Evolutionary conservation across 2,888 invertebrate genomes (phyloP).

Genomic region (Colostygia pectinataria): DNA sequence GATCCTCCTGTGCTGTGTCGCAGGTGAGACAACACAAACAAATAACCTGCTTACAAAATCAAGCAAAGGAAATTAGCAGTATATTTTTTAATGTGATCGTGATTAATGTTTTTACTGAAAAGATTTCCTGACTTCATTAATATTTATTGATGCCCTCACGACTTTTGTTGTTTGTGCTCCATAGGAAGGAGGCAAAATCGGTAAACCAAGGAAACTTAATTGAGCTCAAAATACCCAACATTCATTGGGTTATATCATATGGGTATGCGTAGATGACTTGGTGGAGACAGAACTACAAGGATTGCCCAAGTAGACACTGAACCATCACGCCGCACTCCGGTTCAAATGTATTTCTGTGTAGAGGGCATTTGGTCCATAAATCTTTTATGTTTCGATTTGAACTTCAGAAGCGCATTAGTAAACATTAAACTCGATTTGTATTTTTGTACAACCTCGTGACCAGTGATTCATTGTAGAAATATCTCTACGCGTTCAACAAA

Average conservation of each 20-base stretch:
- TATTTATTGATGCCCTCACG: too few relatives aligned
- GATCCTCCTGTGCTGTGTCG: slow-evolving; percentile 58
- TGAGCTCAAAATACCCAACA: too few relatives aligned
- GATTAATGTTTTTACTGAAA: slow-evolving; percentile 4
- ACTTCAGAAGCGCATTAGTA: background rate
- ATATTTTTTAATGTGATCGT: slow-evolving; percentile 18
- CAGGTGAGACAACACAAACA: slow-evolving; percentile 46
- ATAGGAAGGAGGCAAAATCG: too few relatives aligned
- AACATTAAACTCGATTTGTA: background rate
- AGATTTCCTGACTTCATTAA: slow-evolving; percentile 7
- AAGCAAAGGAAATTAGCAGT: too few relatives aligned
- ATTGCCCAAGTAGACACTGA: too few relatives aligned
- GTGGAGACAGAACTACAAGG: background rate
- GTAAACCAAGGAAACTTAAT: too few relatives aligned
- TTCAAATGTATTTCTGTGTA: slow-evolving; percentile 1
- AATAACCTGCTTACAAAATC: too few relatives aligned
- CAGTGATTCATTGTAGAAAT: too few relatives aligned
- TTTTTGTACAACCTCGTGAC: background rate
- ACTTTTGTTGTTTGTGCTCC: too few relatives aligned
- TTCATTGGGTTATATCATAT: too few relatives aligned
- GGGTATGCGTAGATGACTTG: background rate
- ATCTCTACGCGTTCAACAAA: too few relatives aligned
- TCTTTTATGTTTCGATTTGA: slow-evolving; percentile 1
- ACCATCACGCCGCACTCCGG: background rate
- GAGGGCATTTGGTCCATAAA: slow-evolving; percentile 4